Conservation (phyloP, 2,888 invertebrate species). For the Penaeus monodon region DNA sequence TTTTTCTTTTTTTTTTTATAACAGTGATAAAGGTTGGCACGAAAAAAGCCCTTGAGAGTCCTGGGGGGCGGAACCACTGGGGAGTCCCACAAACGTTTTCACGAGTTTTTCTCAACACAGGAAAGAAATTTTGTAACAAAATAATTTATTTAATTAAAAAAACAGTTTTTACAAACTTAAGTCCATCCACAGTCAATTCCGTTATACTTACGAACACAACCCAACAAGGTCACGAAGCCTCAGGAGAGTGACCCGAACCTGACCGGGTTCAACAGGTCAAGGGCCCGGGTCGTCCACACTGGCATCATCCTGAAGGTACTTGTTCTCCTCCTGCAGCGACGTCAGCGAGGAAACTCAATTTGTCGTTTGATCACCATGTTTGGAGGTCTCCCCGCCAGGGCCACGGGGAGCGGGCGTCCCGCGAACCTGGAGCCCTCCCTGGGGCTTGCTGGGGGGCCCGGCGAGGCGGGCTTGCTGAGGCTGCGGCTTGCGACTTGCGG, state of each 20-base stretch:
- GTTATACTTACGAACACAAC: constrained; percentile 32
- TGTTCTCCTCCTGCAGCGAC: constrained; percentile 91
- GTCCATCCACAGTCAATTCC: constrained; percentile 47
- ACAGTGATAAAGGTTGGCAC: no score
- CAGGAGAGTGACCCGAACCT: neutral
- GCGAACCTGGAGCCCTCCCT: constrained; percentile 67
- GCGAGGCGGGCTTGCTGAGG: constrained; percentile 33
- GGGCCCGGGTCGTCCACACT: constrained; percentile 45
- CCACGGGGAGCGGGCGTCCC: constrained; percentile 63
- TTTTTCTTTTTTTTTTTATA: no score
- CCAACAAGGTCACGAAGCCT: constrained; percentile 7
- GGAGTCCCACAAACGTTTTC: neutral
- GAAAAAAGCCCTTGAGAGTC: neutral
- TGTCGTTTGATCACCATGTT: constrained; percentile 96
- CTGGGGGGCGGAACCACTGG: constrained; percentile 20
- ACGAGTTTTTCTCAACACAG: neutral
- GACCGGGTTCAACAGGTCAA: neutral
- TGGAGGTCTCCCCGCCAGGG: constrained; percentile 75
- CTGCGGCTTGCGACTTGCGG: constrained; percentile 8
- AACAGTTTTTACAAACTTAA: constrained; percentile 46
- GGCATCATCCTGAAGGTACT: constrained; percentile 85
- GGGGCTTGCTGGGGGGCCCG: constrained; percentile 62
- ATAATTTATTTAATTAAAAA: no score
- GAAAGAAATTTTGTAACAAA: constrained; percentile 4
- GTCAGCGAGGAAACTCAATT: constrained; percentile 91